Base-by-base conservation (phyloP, 2,113 vertebrate genomes). In the Ameiurus melas region DNA sequence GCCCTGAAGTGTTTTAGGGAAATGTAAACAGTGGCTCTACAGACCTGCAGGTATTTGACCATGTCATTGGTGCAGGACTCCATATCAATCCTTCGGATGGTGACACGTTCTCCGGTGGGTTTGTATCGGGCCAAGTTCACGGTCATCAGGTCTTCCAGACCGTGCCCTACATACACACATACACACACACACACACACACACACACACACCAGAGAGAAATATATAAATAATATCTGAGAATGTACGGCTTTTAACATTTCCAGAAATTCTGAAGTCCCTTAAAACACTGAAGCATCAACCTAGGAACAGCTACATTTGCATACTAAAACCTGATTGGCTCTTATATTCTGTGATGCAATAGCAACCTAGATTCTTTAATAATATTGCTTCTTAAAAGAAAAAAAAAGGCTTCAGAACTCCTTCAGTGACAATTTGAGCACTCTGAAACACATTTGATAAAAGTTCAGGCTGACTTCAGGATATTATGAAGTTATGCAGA, bases 51-150 rank as follows among this genome's bases (percentile, higher is more conserved):
- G 94, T 98, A 98, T 0, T 94, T 95, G 83, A 99, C 97, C 98
- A 99, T 99, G 93, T 99, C 98, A 5, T 98, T 99, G 27, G 98
- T 98, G 92, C 98, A 99, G 1, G 96, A 96, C 94, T 99, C 98
- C 91, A 99, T 84, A 93, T 99, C 96, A 70, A 99, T 96, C 75
- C 98, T 94, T 22, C 98, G 95, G 73, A 99, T 96, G 2, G 98
- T 96, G 8, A 99, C 97, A 1, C 97, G 96, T 58, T 98, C 97
- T 62, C 97, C 97, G 0, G 96, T 97, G 85, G 97, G 97, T 92
- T 93, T 97, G 87, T 99, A 99, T 85, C 93, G 96, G 86, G 97
- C 98, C 91, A 99, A 92, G 91, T 98, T 99, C 89, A 99, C 98
- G 1, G 96, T 97, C 98, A 99, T 97, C 93, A 99, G 92, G 58